phyloP scores from a whole-genome alignment of 2,888 invertebrate genomes.

The Eupithecia subumbrata region DNA sequence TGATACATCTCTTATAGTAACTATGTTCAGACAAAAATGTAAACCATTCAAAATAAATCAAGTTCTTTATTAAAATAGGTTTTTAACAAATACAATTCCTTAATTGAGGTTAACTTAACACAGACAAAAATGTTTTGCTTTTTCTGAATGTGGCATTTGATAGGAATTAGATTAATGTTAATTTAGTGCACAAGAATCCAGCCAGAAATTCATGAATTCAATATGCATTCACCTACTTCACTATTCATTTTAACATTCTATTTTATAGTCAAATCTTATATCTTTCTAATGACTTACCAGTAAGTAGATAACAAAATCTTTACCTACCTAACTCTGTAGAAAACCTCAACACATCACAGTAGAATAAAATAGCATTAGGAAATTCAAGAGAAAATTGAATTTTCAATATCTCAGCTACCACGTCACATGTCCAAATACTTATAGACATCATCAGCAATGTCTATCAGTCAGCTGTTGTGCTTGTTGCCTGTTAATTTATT shows the following conservation, averaged over 20 bases:
- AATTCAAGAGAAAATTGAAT: background rate
- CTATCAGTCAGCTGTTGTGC: background rate
- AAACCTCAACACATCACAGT: conserved; percentile 4
- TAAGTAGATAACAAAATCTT: conserved; percentile 1
- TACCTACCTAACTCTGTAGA: background rate
- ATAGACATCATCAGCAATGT: background rate
- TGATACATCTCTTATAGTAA: background rate
- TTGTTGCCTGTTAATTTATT: background rate
- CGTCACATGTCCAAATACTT: background rate
- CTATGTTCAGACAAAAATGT: background rate
- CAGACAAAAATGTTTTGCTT: conserved; percentile 16
- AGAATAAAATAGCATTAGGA: background rate
- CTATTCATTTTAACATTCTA: background rate
- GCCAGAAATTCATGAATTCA: background rate
- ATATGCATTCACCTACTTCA: background rate
- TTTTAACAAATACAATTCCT: conserved; percentile 60
- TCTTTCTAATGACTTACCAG: background rate
- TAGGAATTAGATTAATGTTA: background rate
- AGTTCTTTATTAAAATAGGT: conserved; percentile 52
- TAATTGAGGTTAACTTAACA: conserved; percentile 46
- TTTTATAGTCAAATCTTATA: background rate
- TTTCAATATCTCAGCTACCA: background rate
- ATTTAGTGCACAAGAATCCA: background rate
- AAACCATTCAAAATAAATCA: conserved; percentile 55
- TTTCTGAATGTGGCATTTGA: conserved; percentile 1